These are phyloP conservation scores for Lucilia sericata DNA, from an alignment of 1,140 invertebrate genomes.

Conservation along the genomic window DNA sequence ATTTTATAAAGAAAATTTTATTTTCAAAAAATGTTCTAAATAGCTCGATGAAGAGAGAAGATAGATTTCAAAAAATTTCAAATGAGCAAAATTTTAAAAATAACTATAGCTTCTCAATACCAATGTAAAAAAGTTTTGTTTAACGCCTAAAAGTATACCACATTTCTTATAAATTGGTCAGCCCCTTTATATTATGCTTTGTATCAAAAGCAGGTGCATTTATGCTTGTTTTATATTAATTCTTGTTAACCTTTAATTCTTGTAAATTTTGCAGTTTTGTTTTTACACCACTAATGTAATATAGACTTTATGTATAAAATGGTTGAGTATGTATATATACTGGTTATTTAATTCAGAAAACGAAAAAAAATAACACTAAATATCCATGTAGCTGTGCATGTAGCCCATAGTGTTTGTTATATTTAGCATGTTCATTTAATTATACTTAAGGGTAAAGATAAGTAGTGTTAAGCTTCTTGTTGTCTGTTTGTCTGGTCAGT, in stretches of 20 bases:
- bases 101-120: no score
- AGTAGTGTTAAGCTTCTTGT: conserved; percentile 39
- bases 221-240: background rate
- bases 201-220: background rate
- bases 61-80: no score
- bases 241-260: background rate
- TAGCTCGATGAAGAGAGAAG: no score
- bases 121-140: no score
- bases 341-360: background rate
- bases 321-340: background rate
- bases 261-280: no score
- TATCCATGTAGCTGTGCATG: background rate
- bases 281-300: background rate
- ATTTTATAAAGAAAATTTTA: background rate
- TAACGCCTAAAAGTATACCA: no score
- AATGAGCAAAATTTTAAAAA: no score
- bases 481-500: conserved; percentile 10
- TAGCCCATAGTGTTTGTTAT: background rate
- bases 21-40: background rate
- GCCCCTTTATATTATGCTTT: background rate
- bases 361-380: background rate
- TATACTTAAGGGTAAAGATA: conserved; percentile 42
- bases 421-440: conserved; percentile 41
- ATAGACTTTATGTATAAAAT: background rate
- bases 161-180: background rate